Conservation (phyloP, 2,113 vertebrate genomes). For the Perca schrenkii region DNA sequence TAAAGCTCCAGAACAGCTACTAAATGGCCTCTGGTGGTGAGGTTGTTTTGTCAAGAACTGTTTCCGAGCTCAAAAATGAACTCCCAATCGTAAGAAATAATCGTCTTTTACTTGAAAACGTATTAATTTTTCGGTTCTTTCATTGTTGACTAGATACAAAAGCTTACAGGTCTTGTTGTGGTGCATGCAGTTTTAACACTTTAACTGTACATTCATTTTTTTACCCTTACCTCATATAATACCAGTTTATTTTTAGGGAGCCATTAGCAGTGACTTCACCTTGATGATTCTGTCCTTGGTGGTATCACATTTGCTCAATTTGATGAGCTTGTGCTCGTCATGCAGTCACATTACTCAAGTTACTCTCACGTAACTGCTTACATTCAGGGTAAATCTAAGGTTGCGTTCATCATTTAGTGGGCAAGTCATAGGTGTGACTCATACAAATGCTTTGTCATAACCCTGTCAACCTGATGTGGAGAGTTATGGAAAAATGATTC, state of each 20-base stretch:
- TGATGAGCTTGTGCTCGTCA: conserved; percentile 43
- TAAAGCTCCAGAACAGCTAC: not conserved
- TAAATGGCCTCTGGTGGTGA: not conserved
- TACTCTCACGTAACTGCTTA: conserved; percentile 23
- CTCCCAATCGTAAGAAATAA: not conserved
- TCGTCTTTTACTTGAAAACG: not conserved
- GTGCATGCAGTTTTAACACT: not conserved
- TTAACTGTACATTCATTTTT: not conserved
- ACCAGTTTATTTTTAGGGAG: not conserved
- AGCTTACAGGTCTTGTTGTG: not conserved
- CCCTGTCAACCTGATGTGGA: conserved; percentile 12
- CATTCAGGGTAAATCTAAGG: conserved; percentile 43
- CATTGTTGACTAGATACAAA: not conserved
- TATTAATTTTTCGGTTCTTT: not conserved
- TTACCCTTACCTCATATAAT: not conserved
- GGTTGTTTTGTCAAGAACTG: not conserved
- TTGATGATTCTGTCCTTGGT: not conserved
- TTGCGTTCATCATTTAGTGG: conserved; percentile 6
- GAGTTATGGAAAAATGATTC: not conserved
- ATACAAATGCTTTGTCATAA: conserved; percentile 44
- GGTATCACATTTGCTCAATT: conserved; percentile 32
- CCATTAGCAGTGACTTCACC: conserved; percentile 10
- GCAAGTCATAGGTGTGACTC: conserved; percentile 54
- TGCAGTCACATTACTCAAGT: conserved; percentile 33
- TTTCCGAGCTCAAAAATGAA: not conserved